Conservation (phyloP, 2,113 vertebrate genomes). For the Antigone vipio region DNA sequence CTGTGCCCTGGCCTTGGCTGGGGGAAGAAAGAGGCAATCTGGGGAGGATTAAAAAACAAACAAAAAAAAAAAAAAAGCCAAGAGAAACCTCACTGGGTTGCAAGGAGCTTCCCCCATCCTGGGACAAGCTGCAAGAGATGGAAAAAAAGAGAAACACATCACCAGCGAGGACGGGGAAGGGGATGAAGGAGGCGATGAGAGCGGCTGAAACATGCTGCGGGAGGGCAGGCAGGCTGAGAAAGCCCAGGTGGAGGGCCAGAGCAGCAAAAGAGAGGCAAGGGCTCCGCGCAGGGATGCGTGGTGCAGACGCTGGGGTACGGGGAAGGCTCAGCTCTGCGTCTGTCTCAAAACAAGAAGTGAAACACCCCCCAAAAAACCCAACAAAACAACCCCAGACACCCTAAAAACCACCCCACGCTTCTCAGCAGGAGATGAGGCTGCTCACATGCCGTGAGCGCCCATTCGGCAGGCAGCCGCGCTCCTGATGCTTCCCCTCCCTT, state of each 20-base stretch:
- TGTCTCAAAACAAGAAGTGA: neutral
- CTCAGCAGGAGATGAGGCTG: neutral
- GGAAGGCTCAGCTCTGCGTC: slow-evolving; percentile 26
- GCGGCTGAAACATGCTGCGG: neutral
- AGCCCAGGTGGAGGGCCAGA: slow-evolving; percentile 25
- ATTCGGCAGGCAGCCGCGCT: neutral
- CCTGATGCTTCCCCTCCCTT: neutral
- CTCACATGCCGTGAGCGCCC: accelerated
- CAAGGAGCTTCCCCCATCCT: neutral
- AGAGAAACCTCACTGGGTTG: neutral
- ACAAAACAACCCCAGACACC: neutral
- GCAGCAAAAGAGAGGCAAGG: slow-evolving; percentile 36
- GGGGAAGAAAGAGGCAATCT: neutral
- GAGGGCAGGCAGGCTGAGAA: slow-evolving; percentile 40
- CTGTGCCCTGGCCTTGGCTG: neutral
- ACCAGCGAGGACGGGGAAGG: neutral
- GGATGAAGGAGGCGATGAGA: neutral
- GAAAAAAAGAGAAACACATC: neutral
- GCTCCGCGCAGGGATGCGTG: neutral
- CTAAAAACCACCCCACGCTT: accelerated
- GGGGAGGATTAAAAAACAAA: neutral
- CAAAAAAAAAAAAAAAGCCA: neutral
- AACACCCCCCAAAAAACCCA: neutral
- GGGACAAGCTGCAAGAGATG: neutral
- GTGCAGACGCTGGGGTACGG: slow-evolving; percentile 12